These are phyloP conservation scores for Callipepla californica DNA, from an alignment of 2,113 vertebrate species.

Conservation along the genomic window DNA sequence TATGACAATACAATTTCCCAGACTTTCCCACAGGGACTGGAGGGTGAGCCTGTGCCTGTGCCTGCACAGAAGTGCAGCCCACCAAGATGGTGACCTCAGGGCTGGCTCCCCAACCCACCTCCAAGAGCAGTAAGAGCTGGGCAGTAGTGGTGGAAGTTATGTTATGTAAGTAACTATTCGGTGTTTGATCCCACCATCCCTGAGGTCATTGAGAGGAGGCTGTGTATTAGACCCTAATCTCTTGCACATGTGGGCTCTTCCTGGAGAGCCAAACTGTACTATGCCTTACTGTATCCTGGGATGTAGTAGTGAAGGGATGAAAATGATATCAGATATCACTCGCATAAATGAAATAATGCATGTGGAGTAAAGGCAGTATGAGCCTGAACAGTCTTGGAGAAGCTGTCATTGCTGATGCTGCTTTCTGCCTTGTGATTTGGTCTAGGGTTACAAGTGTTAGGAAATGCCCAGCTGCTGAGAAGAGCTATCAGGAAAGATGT, in stretches of 20 bases:
- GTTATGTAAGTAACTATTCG: neutral
- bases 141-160: neutral
- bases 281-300: neutral
- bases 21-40: neutral
- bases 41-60: constrained; percentile 8
- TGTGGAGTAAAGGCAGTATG: neutral
- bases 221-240: neutral
- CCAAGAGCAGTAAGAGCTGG: neutral
- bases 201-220: neutral
- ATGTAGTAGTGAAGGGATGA: neutral
- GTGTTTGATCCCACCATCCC: neutral
- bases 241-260: neutral
- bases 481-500: neutral
- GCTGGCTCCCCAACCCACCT: constrained; percentile 33
- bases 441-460: neutral
- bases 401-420: neutral
- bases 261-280: neutral
- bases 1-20: constrained; percentile 15
- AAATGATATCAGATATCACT: neutral
- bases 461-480: neutral
- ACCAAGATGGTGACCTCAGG: neutral
- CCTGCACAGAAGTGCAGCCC: neutral
- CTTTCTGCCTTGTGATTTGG: neutral
- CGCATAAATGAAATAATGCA: neutral
- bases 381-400: neutral